Conservation (phyloP, 1,140 invertebrate genomes). For the Aphelinus certus region DNA sequence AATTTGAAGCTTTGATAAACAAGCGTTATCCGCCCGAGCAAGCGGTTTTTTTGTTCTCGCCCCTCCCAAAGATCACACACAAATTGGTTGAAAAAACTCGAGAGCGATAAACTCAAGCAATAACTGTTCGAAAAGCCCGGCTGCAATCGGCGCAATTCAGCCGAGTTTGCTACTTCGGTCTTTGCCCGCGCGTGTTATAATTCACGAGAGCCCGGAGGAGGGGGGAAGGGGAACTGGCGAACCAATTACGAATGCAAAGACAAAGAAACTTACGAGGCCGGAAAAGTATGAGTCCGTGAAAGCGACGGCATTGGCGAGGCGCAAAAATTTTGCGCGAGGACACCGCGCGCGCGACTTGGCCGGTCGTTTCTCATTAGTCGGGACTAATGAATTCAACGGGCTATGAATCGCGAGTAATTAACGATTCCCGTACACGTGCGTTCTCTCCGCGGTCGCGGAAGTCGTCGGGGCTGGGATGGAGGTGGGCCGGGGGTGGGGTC, state of each 20-base stretch:
- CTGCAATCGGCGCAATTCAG: background rate
- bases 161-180: background rate
- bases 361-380: constrained; percentile 9
- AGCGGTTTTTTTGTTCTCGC: no score
- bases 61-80: no score
- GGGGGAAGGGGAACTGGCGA: background rate
- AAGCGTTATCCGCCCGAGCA: no score
- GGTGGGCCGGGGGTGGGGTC: no score
- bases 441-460: no score
- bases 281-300: background rate
- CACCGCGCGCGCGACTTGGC: background rate
- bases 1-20: no score
- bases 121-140: background rate
- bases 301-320: no score
- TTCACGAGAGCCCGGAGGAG: background rate
- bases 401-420: constrained; percentile 28
- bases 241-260: constrained; percentile 22
- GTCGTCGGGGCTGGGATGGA: no score
- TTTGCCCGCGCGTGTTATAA: background rate
- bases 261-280: background rate
- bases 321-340: no score
- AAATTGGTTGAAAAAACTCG: no score
- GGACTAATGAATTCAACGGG: constrained; percentile 23
- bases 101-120: background rate
- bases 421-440: constrained; percentile 2